Percentiles rank a stretch among this genome's conserved stretches.
These are phyloP conservation scores for Hirudinaria manillensis DNA, from an alignment of 2,888 invertebrate genomes.

Conservation along the genomic window DNA sequence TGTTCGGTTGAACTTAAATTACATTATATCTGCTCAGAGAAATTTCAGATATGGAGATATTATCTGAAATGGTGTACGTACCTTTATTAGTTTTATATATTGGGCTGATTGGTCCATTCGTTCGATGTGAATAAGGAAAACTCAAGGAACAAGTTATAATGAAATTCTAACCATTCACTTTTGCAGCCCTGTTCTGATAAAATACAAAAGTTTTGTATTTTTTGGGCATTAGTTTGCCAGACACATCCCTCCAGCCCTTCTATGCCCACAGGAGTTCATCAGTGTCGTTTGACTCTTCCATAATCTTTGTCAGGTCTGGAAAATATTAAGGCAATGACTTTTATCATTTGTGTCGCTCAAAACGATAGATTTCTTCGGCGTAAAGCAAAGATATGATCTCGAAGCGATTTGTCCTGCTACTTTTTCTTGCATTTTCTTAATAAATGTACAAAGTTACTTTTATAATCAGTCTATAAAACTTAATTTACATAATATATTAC, in stretches of 20 bases:
- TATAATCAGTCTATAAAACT: no score
- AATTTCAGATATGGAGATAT: background rate
- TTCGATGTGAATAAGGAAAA: background rate
- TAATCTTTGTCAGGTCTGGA: constrained; percentile 43
- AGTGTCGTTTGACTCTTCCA: constrained; percentile 59
- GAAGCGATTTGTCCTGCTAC: no score
- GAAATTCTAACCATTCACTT: constrained; percentile 62
- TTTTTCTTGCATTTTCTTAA: no score
- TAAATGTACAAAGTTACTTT: no score
- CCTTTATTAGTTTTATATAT: no score
- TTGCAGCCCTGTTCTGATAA: constrained; percentile 72
- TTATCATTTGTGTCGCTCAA: no score
- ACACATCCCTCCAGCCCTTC: constrained; percentile 73
- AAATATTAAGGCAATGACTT: no score
- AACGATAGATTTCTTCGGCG: no score
- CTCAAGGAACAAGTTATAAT: background rate
- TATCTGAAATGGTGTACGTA: background rate
- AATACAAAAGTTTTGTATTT: constrained; percentile 67
- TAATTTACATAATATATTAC: no score
- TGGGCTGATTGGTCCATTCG: no score
- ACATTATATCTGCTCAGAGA: no score
- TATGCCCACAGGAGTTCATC: constrained; percentile 71
- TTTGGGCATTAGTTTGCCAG: constrained; percentile 70
- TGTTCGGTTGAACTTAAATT: constrained; percentile 37
- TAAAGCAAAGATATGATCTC: no score